Evolutionary conservation across 30 jellyfish, hydroid and myxozoan species (phyloP).

Genomic region (Cassiopea andromeda): DNA sequence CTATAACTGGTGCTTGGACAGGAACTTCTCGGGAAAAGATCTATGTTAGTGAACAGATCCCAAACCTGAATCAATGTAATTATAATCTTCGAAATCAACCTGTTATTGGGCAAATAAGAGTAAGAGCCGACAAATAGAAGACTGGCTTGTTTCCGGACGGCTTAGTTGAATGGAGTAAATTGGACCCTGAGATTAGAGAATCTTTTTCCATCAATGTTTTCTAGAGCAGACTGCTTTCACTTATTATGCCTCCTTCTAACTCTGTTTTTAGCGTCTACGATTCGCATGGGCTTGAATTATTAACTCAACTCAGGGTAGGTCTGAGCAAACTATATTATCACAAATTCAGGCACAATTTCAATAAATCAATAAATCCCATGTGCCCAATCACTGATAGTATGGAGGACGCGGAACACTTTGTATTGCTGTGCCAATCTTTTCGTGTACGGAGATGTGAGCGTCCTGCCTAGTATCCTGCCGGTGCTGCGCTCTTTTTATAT

Average conservation of each 20-base stretch:
- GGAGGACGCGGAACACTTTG: slow-evolving; percentile 15
- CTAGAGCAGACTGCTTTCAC: slow-evolving; percentile 14
- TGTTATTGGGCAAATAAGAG: slow-evolving; percentile 13
- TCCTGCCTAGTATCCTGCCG: background rate
- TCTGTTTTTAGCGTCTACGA: slow-evolving; percentile 18
- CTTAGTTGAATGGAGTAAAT: slow-evolving; percentile 9
- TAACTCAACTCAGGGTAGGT: slow-evolving; percentile 12
- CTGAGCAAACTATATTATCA: slow-evolving; percentile 22
- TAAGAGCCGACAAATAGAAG: background rate
- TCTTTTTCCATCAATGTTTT: slow-evolving; percentile 15
- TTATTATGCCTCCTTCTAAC: slow-evolving; percentile 9
- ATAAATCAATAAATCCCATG: slow-evolving; percentile 8
- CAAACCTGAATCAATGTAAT: background rate
- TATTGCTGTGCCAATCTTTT: slow-evolving; percentile 11
- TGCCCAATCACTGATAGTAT: slow-evolving; percentile 28
- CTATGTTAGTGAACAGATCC: background rate
- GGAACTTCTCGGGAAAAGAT: background rate
- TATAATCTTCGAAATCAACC: slow-evolving; percentile 14
- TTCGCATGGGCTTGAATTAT: slow-evolving; percentile 5
- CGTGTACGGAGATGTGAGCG: background rate
- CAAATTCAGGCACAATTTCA: slow-evolving; percentile 18
- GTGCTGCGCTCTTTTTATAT: slow-evolving; percentile 1
- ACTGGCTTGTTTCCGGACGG: slow-evolving; percentile 5
- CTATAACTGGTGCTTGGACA: background rate
- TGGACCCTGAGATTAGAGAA: slow-evolving; percentile 20